A percentile compares a stretch with the other conserved stretches of the same genome.
These are phyloP conservation scores for Calliphora vomitoria DNA, from an alignment of 2,888 invertebrate species.

Conservation along the genomic window DNA sequence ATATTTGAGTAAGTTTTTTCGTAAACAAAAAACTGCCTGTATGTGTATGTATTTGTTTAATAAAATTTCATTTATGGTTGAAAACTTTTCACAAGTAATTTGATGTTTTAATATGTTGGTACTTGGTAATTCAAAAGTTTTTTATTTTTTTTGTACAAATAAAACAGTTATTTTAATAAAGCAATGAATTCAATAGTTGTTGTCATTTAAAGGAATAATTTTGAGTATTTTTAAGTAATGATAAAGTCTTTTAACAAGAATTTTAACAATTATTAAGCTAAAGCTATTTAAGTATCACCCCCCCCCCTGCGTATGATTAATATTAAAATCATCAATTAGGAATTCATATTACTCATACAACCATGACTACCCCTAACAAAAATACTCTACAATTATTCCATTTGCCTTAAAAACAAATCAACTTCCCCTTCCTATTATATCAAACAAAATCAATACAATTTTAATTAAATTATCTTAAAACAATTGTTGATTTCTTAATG, in stretches of 20 bases:
- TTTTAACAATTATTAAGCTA: too few species aligned
- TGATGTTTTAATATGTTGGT: background rate
- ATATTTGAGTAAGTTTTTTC: background rate
- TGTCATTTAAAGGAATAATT: too few species aligned
- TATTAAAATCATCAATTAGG: background rate
- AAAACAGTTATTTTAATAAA: too few species aligned
- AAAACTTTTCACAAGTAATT: conserved; percentile 16
- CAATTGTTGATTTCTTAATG: conserved; percentile 14
- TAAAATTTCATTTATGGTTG: conserved; percentile 15
- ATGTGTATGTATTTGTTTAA: background rate
- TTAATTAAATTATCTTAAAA: conserved; percentile 25
- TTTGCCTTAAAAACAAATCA: too few species aligned
- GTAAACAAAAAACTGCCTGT: background rate
- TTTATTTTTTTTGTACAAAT: background rate
- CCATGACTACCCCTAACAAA: background rate
- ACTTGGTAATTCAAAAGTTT: too few species aligned
- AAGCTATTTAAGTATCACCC: too few species aligned
- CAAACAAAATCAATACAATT: conserved; percentile 3
- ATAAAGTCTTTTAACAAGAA: too few species aligned
- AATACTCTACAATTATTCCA: background rate
- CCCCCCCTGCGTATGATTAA: conserved; percentile 10
- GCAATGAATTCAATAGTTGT: too few species aligned
- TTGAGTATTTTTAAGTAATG: too few species aligned
- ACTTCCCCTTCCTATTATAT: background rate
- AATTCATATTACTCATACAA: conserved; percentile 30